Percentiles rank a stretch among this genome's conserved stretches.
These are phyloP conservation scores for Solea senegalensis DNA, from an alignment of 2,113 vertebrate species.

Conservation along the genomic window DNA sequence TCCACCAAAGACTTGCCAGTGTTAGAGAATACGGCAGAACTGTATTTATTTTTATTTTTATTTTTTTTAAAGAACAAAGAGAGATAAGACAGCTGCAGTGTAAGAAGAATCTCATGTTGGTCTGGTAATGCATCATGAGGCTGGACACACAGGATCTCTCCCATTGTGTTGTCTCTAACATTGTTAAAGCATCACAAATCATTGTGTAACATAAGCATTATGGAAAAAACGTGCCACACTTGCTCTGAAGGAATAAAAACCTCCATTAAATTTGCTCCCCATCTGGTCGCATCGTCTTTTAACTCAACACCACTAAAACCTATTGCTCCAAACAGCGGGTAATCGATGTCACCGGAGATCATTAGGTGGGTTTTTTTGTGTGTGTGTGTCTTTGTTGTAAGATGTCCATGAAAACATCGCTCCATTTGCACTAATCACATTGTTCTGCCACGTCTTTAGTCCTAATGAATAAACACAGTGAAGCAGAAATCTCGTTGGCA, in stretches of 20 bases:
- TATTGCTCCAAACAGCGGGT: slow-evolving; percentile 24
- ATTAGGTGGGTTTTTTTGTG: slow-evolving; percentile 15
- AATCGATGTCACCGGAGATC: slow-evolving; percentile 28
- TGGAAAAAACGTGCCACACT: slow-evolving; percentile 25
- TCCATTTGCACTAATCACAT: neutral
- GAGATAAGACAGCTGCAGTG: neutral
- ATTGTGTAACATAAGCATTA: slow-evolving; percentile 59
- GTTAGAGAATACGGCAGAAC: too few species aligned
- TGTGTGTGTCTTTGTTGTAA: neutral
- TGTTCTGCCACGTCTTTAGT: neutral
- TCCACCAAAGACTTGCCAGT: too few species aligned
- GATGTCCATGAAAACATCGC: neutral
- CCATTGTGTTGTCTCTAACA: slow-evolving; percentile 40
- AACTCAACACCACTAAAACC: slow-evolving; percentile 24
- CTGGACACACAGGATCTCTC: slow-evolving; percentile 35
- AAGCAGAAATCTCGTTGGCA: slow-evolving; percentile 1
- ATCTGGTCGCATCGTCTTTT: slow-evolving; percentile 32
- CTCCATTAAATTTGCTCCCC: slow-evolving; percentile 51
- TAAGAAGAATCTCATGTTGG: slow-evolving; percentile 8
- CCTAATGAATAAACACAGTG: neutral
- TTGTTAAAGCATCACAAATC: slow-evolving; percentile 46
- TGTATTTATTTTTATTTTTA: too few species aligned
- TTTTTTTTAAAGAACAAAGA: neutral
- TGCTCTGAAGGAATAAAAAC: slow-evolving; percentile 35
- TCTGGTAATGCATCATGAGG: slow-evolving; percentile 1